Conservation (phyloP, 2,797 vertebrate species). For the Silurus lanzhouensis region DNA sequence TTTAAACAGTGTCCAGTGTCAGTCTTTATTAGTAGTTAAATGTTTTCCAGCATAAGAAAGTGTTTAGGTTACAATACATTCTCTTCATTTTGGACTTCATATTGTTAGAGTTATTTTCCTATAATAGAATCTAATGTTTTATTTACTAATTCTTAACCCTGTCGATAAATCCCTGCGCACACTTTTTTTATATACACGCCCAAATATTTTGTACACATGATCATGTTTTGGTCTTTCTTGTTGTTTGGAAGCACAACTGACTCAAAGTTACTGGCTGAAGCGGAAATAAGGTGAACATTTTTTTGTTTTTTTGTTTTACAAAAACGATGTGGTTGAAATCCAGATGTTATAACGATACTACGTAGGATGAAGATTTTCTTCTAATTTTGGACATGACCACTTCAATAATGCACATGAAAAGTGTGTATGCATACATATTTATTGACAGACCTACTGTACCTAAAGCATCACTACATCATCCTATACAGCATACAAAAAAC, state of each 20-base stretch:
- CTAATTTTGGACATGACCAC: not conserved
- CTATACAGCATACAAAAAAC: not conserved
- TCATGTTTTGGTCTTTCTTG: not conserved
- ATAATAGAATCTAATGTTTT: not conserved
- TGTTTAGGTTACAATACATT: not conserved
- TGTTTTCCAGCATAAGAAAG: not conserved
- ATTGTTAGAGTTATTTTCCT: not conserved
- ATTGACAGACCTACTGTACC: not conserved
- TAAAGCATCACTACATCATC: not conserved
- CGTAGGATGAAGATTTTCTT: not conserved
- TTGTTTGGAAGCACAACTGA: not conserved
- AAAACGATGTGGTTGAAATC: not conserved
- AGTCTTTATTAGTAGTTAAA: too few relatives aligned
- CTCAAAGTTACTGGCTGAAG: not conserved
- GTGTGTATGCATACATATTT: not conserved
- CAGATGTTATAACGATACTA: not conserved
- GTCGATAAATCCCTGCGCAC: not conserved
- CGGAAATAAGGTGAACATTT: not conserved
- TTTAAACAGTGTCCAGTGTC: not conserved
- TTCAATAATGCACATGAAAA: not conserved
- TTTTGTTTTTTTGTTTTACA: not conserved
- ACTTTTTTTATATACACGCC: too few relatives aligned
- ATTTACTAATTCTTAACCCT: not conserved
- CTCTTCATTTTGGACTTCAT: not conserved
- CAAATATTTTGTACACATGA: not conserved